Conservation (phyloP, 1,140 invertebrate species). For the Drosophila nigromelanica region DNA sequence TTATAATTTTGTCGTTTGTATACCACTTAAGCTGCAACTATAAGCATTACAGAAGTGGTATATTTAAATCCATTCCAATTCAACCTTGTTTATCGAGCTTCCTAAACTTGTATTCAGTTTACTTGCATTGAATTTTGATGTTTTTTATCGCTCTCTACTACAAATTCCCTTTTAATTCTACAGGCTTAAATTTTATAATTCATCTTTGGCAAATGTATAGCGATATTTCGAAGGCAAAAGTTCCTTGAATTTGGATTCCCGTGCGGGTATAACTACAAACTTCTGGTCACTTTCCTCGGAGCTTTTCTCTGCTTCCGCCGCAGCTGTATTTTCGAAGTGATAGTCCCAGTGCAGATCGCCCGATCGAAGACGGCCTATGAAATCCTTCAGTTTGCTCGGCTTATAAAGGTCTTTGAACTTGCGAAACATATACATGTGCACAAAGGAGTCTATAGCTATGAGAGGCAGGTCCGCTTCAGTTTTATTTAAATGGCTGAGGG, state of each 20-base stretch:
- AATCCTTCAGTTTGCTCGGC: slow-evolving; percentile 44
- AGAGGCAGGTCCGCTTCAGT: slow-evolving; percentile 45
- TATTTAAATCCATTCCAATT: too few species aligned
- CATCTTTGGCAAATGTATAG: slow-evolving; percentile 52
- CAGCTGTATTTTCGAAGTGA: not conserved
- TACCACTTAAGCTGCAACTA: too few species aligned
- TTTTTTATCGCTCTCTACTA: too few species aligned
- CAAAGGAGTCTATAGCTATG: slow-evolving; percentile 53
- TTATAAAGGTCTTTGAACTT: slow-evolving; percentile 42
- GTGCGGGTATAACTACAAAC: not conserved
- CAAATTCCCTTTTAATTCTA: not conserved
- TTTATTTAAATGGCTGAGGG: slow-evolving; percentile 43
- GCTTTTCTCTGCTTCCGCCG: not conserved
- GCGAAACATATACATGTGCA: slow-evolving; percentile 54
- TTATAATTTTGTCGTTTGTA: too few species aligned
- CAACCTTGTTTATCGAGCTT: too few species aligned
- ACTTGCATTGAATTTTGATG: too few species aligned
- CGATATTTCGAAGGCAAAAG: slow-evolving; percentile 51
- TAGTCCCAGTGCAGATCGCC: slow-evolving; percentile 30
- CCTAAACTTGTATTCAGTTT: too few species aligned
- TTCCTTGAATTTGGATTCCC: slow-evolving; percentile 57
- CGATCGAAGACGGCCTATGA: slow-evolving; percentile 19
- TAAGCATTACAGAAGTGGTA: too few species aligned
- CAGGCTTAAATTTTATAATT: slow-evolving; percentile 34
- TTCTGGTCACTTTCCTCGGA: not conserved